These are phyloP conservation scores for Fulica atra DNA, from an alignment of 2,113 vertebrate species.

Conservation along the genomic window DNA sequence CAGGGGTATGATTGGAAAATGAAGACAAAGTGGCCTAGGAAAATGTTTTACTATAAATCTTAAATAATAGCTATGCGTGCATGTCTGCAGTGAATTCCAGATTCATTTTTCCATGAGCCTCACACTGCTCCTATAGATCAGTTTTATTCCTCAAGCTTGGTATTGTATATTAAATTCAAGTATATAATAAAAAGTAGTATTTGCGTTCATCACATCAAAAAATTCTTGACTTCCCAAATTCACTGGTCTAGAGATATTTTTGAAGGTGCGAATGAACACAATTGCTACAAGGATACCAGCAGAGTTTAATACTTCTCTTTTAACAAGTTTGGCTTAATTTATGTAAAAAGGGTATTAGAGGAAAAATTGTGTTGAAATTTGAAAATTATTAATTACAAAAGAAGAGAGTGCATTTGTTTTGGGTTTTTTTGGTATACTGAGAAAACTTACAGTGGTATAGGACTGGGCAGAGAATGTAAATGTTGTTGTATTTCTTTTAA, in stretches of 20 bases:
- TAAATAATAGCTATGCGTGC: not conserved
- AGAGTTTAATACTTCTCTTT: not conserved
- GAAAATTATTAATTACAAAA: not conserved
- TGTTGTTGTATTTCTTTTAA: constrained; percentile 61
- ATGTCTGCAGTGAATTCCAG: not conserved
- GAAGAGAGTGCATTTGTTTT: not conserved
- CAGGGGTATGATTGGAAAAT: not conserved
- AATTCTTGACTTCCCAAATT: not conserved
- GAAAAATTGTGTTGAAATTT: not conserved
- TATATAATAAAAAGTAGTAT: not conserved
- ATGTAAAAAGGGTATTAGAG: not conserved
- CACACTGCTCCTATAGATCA: not conserved
- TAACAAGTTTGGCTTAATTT: not conserved
- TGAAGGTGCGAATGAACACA: not conserved
- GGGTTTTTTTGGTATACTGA: not conserved
- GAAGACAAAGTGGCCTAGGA: not conserved
- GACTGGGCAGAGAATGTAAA: not conserved
- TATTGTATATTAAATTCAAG: not conserved
- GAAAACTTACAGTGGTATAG: not conserved
- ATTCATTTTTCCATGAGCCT: not conserved
- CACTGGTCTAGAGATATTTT: not conserved
- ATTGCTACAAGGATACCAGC: not conserved
- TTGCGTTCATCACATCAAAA: not conserved
- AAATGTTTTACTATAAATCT: not conserved
- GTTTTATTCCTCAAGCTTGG: not conserved